Evolutionary conservation across 2,113 vertebrate genomes (phyloP).

Genomic region (Aptenodytes forsteri): DNA sequence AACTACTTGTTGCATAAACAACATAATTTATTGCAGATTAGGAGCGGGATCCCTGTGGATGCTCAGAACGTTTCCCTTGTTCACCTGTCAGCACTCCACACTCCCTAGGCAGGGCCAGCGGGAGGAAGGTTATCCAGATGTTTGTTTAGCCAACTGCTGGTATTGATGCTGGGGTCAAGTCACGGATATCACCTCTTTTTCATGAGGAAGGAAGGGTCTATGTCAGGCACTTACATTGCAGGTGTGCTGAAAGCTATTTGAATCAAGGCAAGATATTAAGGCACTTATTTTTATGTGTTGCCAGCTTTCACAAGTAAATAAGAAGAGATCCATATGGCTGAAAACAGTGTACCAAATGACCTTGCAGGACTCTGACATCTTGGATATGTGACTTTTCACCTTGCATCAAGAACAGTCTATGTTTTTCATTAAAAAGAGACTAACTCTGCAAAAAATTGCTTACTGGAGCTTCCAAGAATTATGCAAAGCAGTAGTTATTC

Average conservation of each 20-base stretch:
- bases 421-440: neutral
- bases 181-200: neutral
- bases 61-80: neutral
- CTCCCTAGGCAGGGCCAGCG: neutral
- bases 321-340: neutral
- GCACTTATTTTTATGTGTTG: neutral
- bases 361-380: neutral
- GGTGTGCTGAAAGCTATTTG: neutral
- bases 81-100: accelerated
- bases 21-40: neutral
- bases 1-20: neutral
- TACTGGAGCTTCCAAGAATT: neutral
- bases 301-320: neutral
- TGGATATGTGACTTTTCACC: neutral
- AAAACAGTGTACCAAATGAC: neutral
- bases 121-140: neutral
- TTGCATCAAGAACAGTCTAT: neutral
- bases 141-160: neutral
- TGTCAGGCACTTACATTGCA: neutral
- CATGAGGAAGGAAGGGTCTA: neutral
- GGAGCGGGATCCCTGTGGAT: neutral
- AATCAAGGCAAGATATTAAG: neutral
- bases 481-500: neutral
- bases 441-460: neutral
- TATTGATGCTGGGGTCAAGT: neutral